A percentile compares a stretch with the other conserved stretches of the same genome.
These are phyloP conservation scores for Pandemis corylana DNA, from an alignment of 2,888 invertebrate genomes.

Conservation along the genomic window DNA sequence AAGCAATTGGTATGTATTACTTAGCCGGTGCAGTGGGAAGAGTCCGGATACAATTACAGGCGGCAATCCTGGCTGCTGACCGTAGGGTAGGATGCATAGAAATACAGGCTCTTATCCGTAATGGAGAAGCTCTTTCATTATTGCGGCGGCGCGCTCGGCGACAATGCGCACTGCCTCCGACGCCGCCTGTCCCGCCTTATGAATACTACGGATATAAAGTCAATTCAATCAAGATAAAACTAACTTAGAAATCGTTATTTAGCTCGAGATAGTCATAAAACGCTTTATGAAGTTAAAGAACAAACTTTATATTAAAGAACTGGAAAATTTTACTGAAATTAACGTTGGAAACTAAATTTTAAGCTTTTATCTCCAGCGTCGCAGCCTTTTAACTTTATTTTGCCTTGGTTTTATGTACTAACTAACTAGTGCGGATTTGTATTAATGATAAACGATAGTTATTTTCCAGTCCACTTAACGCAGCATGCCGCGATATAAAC, in stretches of 20 bases:
- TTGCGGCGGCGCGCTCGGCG: constrained; percentile 54
- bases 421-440: background rate
- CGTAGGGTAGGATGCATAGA: constrained; percentile 56
- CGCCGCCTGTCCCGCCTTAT: constrained; percentile 22
- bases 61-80: constrained; percentile 68
- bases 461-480: constrained; percentile 20
- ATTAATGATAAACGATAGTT: constrained; percentile 1
- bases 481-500: constrained; percentile 28
- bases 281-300: constrained; percentile 1
- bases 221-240: constrained; percentile 22
- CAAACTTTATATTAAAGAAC: constrained; percentile 10
- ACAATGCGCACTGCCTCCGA: constrained; percentile 53
- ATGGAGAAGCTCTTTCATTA: constrained; percentile 75
- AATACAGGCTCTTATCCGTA: constrained; percentile 73
- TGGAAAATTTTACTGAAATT: background rate
- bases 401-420: background rate
- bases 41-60: constrained; percentile 81
- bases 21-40: constrained; percentile 45
- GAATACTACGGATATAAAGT: constrained; percentile 23
- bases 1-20: constrained; percentile 51
- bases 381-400: background rate
- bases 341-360: constrained; percentile 1
- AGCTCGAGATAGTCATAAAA: constrained; percentile 13
- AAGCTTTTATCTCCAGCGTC: constrained; percentile 1
- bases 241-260: constrained; percentile 10